Percentiles rank a stretch among this genome's conserved stretches.
Conservation (phyloP, 2,888 invertebrate species). For the Xestia rhomboidea region DNA sequence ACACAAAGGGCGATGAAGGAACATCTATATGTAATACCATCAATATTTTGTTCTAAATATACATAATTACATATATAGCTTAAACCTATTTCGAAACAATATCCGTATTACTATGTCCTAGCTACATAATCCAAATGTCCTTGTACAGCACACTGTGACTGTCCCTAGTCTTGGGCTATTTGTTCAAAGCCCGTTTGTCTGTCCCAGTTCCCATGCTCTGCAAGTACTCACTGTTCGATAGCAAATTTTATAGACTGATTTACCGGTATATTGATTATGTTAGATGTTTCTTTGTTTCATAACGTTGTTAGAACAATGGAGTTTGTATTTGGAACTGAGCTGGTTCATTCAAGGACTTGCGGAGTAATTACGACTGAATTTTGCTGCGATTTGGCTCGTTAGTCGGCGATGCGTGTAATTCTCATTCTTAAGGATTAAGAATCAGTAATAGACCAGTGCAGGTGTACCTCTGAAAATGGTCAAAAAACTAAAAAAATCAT, state of each 20-base stretch:
- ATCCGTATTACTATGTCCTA: slow-evolving; percentile 20
- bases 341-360: slow-evolving; percentile 31
- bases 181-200: slow-evolving; percentile 59
- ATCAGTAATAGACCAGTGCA: no score
- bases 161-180: slow-evolving; percentile 55
- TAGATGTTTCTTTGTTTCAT: slow-evolving; percentile 45
- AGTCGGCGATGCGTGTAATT: slow-evolving; percentile 15
- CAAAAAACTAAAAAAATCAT: no score
- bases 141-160: slow-evolving; percentile 52
- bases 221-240: slow-evolving; percentile 47
- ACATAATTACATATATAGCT: background rate
- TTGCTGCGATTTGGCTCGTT: slow-evolving; percentile 16
- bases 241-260: slow-evolving; percentile 54
- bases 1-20: no score
- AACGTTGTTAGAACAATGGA: slow-evolving; percentile 52
- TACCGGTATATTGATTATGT: slow-evolving; percentile 54
- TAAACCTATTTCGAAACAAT: slow-evolving; percentile 44
- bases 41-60: slow-evolving; percentile 1
- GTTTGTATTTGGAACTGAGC: slow-evolving; percentile 38
- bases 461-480: no score
- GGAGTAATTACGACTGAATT: slow-evolving; percentile 29
- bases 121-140: slow-evolving; percentile 51
- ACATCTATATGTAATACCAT: no score
- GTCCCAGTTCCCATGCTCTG: slow-evolving; percentile 70
- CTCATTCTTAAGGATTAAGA: background rate